Evolutionary conservation across 1,140 invertebrate species (phyloP).

Genomic region (Matsumurasca onukii): DNA sequence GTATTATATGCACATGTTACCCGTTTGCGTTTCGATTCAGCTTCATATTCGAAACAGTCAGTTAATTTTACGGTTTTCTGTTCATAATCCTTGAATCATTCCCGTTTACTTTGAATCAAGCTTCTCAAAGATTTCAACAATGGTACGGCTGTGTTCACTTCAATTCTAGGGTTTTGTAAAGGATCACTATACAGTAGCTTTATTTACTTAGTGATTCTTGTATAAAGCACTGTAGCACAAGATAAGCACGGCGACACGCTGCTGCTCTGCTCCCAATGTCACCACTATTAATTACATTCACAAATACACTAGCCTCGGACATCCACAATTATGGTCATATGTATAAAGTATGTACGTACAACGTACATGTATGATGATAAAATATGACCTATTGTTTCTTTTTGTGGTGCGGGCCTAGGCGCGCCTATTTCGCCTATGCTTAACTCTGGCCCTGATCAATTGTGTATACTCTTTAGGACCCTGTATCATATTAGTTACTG

Average conservation of each 20-base stretch:
- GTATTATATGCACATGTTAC: too few species aligned
- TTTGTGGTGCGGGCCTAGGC: too few species aligned
- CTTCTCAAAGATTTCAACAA: conserved; percentile 25
- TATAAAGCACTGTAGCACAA: not conserved
- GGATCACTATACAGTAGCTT: conserved; percentile 1
- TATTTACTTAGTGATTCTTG: conserved; percentile 4
- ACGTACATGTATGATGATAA: not conserved
- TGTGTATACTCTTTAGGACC: too few species aligned
- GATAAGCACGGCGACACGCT: conserved; percentile 1
- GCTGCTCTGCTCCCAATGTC: not conserved
- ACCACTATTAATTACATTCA: too few species aligned
- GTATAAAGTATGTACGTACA: not conserved
- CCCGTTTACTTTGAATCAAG: not conserved
- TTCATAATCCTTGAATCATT: not conserved
- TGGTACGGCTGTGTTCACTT: not conserved
- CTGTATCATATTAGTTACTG: too few species aligned
- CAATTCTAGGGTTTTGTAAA: not conserved
- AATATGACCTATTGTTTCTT: not conserved
- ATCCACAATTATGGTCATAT: not conserved
- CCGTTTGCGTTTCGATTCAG: too few species aligned
- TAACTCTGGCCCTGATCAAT: not conserved
- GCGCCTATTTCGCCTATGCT: not conserved
- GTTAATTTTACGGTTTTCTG: conserved; percentile 3
- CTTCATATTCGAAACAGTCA: too few species aligned
- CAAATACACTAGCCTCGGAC: not conserved